A percentile compares a stretch with the other conserved stretches of the same genome.
These are phyloP conservation scores for Nemapogon koenigi DNA, from an alignment of 2,888 invertebrate species.

Conservation along the genomic window DNA sequence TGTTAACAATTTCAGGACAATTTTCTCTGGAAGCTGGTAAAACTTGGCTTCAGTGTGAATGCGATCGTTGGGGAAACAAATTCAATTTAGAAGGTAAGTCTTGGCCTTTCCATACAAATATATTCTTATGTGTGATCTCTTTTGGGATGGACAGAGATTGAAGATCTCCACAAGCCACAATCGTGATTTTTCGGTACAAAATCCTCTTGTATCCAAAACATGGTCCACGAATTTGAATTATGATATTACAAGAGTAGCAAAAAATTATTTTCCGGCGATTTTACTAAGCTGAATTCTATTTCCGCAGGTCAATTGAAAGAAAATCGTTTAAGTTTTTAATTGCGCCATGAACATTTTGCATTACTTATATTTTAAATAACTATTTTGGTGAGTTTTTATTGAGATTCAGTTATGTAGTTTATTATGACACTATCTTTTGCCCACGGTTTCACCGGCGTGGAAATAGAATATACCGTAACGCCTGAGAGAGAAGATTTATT, in stretches of 20 bases:
- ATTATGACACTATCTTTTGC: not conserved
- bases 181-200: too few relatives aligned
- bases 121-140: too few relatives aligned
- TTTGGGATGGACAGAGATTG: too few relatives aligned
- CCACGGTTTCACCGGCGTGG: too few relatives aligned
- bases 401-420: not conserved
- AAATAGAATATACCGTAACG: too few relatives aligned
- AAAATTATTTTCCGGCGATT: too few relatives aligned
- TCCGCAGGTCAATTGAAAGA: slow-evolving; percentile 51
- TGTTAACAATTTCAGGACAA: slow-evolving; percentile 68
- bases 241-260: too few relatives aligned
- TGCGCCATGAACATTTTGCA: slow-evolving; percentile 28
- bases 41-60: slow-evolving; percentile 89
- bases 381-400: slow-evolving; percentile 12
- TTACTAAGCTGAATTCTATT: slow-evolving; percentile 20
- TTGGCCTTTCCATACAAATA: too few relatives aligned
- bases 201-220: too few relatives aligned
- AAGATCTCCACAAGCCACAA: too few relatives aligned
- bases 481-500: too few relatives aligned
- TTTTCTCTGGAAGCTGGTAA: slow-evolving; percentile 87
- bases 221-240: too few relatives aligned
- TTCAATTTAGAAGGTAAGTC: slow-evolving; percentile 79
- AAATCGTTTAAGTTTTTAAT: slow-evolving; percentile 47
- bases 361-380: slow-evolving; percentile 27
- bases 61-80: slow-evolving; percentile 86